Evolutionary conservation across 2,888 invertebrate species (phyloP), one percentile per base, ranked within the genome.

Genomic region (Dilophus febrilis): DNA sequence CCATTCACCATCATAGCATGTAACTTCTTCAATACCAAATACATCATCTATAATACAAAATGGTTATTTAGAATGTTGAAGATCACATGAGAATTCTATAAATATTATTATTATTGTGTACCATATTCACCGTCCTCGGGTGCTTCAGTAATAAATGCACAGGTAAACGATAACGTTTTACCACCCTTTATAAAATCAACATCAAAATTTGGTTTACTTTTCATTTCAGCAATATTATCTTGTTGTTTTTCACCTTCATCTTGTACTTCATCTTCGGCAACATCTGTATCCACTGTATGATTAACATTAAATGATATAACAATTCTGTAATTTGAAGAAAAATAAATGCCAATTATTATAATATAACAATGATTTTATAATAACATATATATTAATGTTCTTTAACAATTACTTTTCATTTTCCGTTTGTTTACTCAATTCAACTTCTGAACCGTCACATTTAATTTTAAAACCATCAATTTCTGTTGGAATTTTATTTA

Each of bases 21-120:
- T 80, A 44, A 97, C 71, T 65, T 97, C 95, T 54, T 94, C 90
- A 50, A 97, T 92, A 37, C 86, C 83, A 56, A 90, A 92, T 11
- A 86, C 68, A 54, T 92, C 92, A 67, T 79, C 85, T 86, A 57
- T 12, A 68, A n/a, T 22, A 22, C 22, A 22, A 69, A 46, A n/a
- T 44, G 40, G 42, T 22, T 22, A 22, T 22, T 6, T 22, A 22
- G 8, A 22, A 22, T 22, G 4, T 6, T 22, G 11, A 35, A 16
- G 41, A 37, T 40, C 13, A 38, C 12, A 27, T 31, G 16, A 49
- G 46, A 65, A 41, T 64, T 22, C 22, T 4, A 6, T 22, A 22
- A 22, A 22, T 6, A 22, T 6, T 22, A 22, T 22, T 22, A 22
- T 6, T 22, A 22, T 6, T 22, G 4, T 22, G 58, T 56, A 74